Conservation (phyloP, 2,113 vertebrate genomes). For the Panthera leo region DNA sequence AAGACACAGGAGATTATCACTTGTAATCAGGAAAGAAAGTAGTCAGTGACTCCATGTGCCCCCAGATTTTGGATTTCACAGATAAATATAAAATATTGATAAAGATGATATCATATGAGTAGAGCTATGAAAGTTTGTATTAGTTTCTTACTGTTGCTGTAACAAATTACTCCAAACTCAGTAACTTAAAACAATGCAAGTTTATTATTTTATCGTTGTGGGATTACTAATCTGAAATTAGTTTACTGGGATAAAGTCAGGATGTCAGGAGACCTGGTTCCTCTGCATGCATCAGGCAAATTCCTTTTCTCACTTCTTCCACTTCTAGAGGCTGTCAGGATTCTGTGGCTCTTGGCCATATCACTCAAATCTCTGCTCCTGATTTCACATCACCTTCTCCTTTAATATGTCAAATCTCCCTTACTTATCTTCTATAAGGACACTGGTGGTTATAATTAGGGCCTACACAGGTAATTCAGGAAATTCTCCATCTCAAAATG, state of each 20-base stretch:
- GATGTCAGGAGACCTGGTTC: neutral
- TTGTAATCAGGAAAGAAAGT: neutral
- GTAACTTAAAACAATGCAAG: neutral
- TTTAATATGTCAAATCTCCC: neutral
- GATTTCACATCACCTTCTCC: neutral
- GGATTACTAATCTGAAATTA: neutral
- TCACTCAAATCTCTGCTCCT: neutral
- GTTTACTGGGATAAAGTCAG: neutral
- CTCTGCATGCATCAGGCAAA: neutral
- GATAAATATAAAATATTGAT: neutral
- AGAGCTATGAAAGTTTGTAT: neutral
- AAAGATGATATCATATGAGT: neutral
- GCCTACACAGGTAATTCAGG: neutral
- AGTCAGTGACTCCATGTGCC: neutral
- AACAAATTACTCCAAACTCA: neutral
- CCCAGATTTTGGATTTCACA: neutral
- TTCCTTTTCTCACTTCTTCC: neutral
- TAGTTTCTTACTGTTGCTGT: neutral
- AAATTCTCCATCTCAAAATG: neutral
- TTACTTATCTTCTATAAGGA: neutral
- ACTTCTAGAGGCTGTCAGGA: neutral
- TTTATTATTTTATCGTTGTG: neutral
- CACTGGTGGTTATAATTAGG: neutral
- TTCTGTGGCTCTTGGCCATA: neutral
- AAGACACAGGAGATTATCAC: neutral